Evolutionary conservation across 2,113 vertebrate species (phyloP).

Genomic region (Ciconia boyciana): DNA sequence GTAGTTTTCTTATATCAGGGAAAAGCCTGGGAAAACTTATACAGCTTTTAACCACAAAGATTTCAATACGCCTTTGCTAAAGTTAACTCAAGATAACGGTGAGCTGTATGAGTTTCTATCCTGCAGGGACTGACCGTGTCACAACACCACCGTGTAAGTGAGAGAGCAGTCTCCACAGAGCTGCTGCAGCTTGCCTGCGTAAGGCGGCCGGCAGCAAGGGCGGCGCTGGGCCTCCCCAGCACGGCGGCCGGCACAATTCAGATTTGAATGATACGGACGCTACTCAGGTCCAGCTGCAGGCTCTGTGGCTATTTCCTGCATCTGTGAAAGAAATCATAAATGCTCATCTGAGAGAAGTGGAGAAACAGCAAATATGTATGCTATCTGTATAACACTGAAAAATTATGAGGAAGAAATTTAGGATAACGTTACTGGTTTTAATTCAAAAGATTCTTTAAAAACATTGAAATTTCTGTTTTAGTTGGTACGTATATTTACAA

Average conservation of each 20-base stretch:
- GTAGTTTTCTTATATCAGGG: background rate
- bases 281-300: background rate
- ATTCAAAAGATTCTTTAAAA: background rate
- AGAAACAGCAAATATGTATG: background rate
- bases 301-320: background rate
- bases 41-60: background rate
- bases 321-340: background rate
- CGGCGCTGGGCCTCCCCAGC: rapidly evolving
- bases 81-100: background rate
- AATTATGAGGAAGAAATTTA: background rate
- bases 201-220: background rate
- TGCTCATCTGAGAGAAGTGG: background rate
- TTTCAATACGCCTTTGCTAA: background rate
- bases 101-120: background rate
- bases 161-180: background rate
- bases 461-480: background rate
- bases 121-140: background rate
- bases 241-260: rapidly evolving
- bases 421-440: background rate
- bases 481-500: background rate
- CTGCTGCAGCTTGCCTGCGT: background rate
- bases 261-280: rapidly evolving
- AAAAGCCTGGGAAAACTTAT: background rate
- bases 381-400: background rate
- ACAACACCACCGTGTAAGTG: background rate